A percentile compares a stretch with the other conserved stretches of the same genome.
Evolutionary conservation across 2,888 invertebrate species (phyloP).

Genomic region (Elysia crispata): DNA sequence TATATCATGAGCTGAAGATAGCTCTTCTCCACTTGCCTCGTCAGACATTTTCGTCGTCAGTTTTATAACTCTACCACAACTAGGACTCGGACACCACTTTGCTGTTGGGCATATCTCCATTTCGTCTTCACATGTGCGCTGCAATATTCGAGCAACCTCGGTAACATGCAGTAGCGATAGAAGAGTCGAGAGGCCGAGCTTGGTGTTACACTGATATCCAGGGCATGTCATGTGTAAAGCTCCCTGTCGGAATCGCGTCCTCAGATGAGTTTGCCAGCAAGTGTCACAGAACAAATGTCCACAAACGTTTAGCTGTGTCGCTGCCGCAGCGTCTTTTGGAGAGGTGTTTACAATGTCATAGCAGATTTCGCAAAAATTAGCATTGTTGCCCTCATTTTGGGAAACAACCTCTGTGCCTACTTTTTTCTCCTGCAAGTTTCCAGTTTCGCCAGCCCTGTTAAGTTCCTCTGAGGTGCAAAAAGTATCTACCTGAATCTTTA

Average conservation of each 20-base stretch:
- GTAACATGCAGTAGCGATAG: constrained; percentile 49
- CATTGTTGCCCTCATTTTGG: neutral
- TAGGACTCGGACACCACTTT: constrained; percentile 54
- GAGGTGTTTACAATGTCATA: constrained; percentile 49
- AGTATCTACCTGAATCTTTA: neutral
- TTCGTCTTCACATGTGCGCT: constrained; percentile 42
- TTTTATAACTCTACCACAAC: constrained; percentile 50
- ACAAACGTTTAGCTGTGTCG: constrained; percentile 49
- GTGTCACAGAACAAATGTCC: constrained; percentile 53
- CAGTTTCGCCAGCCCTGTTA: neutral
- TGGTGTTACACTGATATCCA: constrained; percentile 49
- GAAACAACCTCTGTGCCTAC: neutral
- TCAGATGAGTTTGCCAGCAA: constrained; percentile 51
- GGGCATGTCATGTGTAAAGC: constrained; percentile 49
- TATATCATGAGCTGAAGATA: neutral
- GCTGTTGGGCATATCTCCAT: constrained; percentile 35
- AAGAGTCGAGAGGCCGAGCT: constrained; percentile 46
- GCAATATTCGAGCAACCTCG: constrained; percentile 42
- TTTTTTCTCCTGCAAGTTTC: neutral
- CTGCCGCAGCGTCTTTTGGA: neutral
- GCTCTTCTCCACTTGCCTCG: too few relatives aligned
- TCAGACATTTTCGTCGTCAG: neutral
- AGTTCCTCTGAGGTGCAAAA: constrained; percentile 13
- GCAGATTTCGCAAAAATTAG: constrained; percentile 49
- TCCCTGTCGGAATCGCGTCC: constrained; percentile 42